Evolutionary conservation across 2,888 invertebrate genomes (phyloP), one percentile per base, ranked within the genome.

Genomic region (Linnaemya vulpina): DNA sequence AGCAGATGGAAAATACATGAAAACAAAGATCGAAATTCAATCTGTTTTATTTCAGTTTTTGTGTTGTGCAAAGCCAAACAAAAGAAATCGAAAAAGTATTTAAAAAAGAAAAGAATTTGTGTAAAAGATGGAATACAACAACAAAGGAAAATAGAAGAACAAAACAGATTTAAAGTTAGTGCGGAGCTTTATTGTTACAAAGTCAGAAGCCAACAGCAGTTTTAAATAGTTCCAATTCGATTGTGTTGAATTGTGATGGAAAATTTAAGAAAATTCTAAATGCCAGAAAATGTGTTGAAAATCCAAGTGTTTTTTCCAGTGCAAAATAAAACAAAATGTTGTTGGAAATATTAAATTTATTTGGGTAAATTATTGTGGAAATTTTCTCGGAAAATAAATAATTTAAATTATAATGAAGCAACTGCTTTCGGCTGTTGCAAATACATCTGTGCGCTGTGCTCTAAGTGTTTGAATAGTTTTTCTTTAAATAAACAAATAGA

Each of bases 1-100:
- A 62, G 51, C 60, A 62, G 38, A 62, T 68, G 60, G 60, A 68
- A 49, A 76, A 13, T 38, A 49, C 43, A 38, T 49, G 20, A 71
- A 80, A 67, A 60, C 65, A 79, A 80, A 65, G 58, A 67, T 73
- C 49, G 15, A 30, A 65, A 60, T 55, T 74, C 38, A 30, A 60
- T 25, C 15, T 60, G 8, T 46, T n/a, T 55, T 49, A 46, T 40
- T 68, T 53, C 17, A n/a, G 38, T 17, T 40, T 49, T 22, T 43
- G 0, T 25, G 53, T n/a, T n/a, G n/a, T n/a, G n/a, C 25, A n/a
- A 53, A 63, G 9, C 8, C 62, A 78, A 67, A 68, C 43, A 65
- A 55, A 79, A 79, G 22, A 68, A 60, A 40, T 60, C 30, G 30
- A 30, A 30, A 30, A 30, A 30, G 30, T 30, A n/a, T 60, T 10